phyloP scores from a whole-genome alignment of 2,113 vertebrate genomes.

The Eleginops maclovinus region DNA sequence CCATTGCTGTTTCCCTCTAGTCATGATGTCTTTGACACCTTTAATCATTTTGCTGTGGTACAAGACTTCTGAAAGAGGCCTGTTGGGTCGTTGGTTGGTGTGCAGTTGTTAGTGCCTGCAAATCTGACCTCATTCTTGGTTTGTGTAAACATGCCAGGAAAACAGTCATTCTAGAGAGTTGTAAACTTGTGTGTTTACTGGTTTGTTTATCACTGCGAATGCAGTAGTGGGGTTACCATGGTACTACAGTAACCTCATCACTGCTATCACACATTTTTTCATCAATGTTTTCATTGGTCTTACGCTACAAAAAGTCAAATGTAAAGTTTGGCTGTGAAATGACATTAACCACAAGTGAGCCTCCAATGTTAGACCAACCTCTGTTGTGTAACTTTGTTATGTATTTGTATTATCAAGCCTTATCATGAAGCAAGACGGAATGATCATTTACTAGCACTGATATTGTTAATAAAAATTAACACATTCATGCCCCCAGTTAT shows the following conservation, averaged over 20 bases:
- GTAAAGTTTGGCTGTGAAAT: background rate
- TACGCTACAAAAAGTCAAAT: background rate
- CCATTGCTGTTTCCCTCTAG: background rate
- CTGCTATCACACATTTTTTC: too few relatives aligned
- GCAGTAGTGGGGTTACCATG: conserved; percentile 23
- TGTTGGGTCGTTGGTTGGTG: background rate
- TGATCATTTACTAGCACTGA: background rate
- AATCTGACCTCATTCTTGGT: conserved; percentile 53
- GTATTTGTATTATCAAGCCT: background rate
- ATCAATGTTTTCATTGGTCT: too few relatives aligned
- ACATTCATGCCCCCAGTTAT: too few relatives aligned
- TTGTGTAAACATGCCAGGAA: conserved; percentile 48
- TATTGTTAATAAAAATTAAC: background rate
- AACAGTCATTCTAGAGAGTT: conserved; percentile 27
- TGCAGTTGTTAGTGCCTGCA: conserved; percentile 22
- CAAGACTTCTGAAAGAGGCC: background rate
- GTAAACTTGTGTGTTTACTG: conserved; percentile 57
- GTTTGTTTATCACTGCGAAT: conserved; percentile 54
- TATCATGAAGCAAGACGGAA: background rate
- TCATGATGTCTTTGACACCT: background rate
- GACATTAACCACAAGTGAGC: background rate
- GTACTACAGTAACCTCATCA: background rate
- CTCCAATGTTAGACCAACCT: background rate
- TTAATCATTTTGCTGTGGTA: conserved; percentile 9
- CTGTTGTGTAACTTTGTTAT: background rate